A percentile compares a stretch with the other conserved stretches of the same genome.
These are phyloP conservation scores for Drosophila pectinifera DNA, from an alignment of 1,140 invertebrate genomes.

Conservation along the genomic window DNA sequence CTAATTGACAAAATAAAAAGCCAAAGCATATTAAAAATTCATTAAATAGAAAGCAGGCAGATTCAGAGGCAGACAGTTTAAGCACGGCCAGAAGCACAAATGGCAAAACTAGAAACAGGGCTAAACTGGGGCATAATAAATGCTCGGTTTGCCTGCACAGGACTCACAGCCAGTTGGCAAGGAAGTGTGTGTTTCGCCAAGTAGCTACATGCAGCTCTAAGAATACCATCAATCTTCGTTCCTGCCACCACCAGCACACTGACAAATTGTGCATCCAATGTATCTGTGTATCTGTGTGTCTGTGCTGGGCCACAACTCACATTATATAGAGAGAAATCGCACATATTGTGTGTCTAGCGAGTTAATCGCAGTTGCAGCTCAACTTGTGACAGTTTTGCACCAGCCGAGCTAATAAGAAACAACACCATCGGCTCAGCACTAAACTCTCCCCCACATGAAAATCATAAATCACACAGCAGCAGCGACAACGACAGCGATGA, in stretches of 20 bases:
- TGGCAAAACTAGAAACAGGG: slow-evolving; percentile 37
- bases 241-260: slow-evolving; percentile 54
- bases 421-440: slow-evolving; percentile 27
- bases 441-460: slow-evolving; percentile 40
- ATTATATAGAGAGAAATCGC: slow-evolving; percentile 42
- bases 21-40: slow-evolving; percentile 74
- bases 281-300: slow-evolving; percentile 17
- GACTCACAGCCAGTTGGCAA: slow-evolving; percentile 19
- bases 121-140: slow-evolving; percentile 60
- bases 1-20: slow-evolving; percentile 63
- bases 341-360: slow-evolving; percentile 55
- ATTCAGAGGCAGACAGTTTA: slow-evolving; percentile 33
- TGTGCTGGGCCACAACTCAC: slow-evolving; percentile 42
- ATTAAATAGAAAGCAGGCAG: slow-evolving; percentile 69
- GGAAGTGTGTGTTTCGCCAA: slow-evolving; percentile 45
- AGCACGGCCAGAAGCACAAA: slow-evolving; percentile 21
- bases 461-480: slow-evolving; percentile 70
- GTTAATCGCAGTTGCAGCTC: slow-evolving; percentile 70
- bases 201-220: slow-evolving; percentile 59
- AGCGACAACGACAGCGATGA: slow-evolving; percentile 26
- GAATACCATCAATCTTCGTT: slow-evolving; percentile 73
- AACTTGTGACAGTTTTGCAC: slow-evolving; percentile 68
- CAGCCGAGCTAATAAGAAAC: slow-evolving; percentile 61
- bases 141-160: slow-evolving; percentile 44
- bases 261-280: slow-evolving; percentile 32